Conservation (phyloP, 64 coral and sea anemone species). For the Hydrozoanthus tunicans region DNA sequence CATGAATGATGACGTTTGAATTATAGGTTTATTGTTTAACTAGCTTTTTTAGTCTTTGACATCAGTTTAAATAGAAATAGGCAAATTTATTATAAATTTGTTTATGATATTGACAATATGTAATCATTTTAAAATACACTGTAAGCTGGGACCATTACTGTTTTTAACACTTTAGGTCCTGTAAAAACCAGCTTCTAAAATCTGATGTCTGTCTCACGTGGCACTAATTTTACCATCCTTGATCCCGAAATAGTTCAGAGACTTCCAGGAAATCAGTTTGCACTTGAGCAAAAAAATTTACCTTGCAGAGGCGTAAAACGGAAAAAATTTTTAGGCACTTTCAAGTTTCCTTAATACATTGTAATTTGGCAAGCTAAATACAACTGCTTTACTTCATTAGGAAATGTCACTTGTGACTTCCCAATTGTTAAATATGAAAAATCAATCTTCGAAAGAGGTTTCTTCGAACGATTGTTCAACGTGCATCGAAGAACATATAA, state of each 20-base stretch:
- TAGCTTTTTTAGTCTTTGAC: too few species aligned
- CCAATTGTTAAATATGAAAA: slow-evolving; percentile 20
- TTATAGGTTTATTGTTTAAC: too few species aligned
- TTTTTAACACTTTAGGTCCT: not conserved
- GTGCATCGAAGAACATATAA: slow-evolving; percentile 5
- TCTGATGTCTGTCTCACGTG: not conserved
- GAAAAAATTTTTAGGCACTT: too few species aligned
- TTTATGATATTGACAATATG: not conserved
- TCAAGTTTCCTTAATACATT: not conserved
- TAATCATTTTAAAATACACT: not conserved
- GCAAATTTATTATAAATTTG: not conserved
- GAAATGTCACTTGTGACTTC: not conserved
- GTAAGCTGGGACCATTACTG: not conserved
- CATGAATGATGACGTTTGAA: not conserved
- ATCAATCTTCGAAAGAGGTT: slow-evolving; percentile 7
- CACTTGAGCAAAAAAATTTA: too few species aligned
- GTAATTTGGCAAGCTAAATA: not conserved
- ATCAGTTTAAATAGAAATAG: not conserved
- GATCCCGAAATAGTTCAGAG: not conserved
- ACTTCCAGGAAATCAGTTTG: not conserved
- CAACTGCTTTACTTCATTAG: not conserved
- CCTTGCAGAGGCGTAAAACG: not conserved
- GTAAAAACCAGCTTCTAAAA: not conserved
- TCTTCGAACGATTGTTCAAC: not conserved
- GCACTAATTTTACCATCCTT: not conserved